A percentile compares a stretch with the other conserved stretches of the same genome.
phyloP scores from a whole-genome alignment of 2,113 vertebrate genomes.

The Porphyrio hochstetteri region DNA sequence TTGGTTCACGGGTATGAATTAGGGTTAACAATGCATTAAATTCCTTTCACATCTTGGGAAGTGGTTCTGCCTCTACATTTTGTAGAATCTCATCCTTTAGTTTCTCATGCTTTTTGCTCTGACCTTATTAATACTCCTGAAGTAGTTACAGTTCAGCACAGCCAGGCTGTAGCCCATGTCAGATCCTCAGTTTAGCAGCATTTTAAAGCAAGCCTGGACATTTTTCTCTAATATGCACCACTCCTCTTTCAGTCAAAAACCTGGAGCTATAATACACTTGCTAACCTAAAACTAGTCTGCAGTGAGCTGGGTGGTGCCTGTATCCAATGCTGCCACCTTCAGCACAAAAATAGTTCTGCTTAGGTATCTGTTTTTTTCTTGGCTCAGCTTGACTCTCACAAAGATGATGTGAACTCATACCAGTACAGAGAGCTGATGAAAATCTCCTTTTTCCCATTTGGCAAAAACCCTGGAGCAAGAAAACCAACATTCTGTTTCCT shows the following conservation, averaged over 20 bases:
- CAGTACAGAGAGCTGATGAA: neutral
- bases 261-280: neutral
- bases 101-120: neutral
- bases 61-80: neutral
- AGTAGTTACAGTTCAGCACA: slow-evolving; percentile 3
- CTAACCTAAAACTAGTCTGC: neutral
- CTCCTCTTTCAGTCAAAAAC: neutral
- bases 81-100: neutral
- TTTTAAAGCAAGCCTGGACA: neutral
- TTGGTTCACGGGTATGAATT: neutral
- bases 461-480: neutral
- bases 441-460: neutral
- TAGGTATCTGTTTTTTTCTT: neutral
- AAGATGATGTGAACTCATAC: neutral
- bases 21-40: neutral
- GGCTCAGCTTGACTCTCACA: neutral
- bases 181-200: neutral
- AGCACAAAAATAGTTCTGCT: neutral
- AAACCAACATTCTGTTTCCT: neutral
- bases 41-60: neutral
- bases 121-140: slow-evolving; percentile 22
- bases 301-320: neutral
- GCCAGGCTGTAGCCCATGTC: neutral
- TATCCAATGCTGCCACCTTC: neutral
- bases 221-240: neutral